Base-by-base conservation (phyloP, 1,140 invertebrate genomes). In the Drosophila watanabei region DNA sequence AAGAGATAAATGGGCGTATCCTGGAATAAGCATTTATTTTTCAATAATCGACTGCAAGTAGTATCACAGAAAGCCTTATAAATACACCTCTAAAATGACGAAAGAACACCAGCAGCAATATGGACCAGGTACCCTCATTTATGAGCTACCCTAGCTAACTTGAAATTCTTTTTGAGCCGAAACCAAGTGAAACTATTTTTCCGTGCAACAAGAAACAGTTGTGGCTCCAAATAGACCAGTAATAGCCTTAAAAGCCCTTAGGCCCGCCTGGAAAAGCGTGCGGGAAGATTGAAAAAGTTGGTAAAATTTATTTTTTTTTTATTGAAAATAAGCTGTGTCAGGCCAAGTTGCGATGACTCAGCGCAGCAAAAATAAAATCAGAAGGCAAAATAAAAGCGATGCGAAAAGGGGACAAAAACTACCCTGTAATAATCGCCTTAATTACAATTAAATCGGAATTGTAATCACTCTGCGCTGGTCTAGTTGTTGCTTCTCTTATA, bases 381-480 rank as follows among this genome's bases (percentile, higher is more conserved):
- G 10, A 49, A 33, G 11, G n/a, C 30, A 5, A 13, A 30, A 30
- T 37, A 32, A 20, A 10, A 20, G 18, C 28, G n/a, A 35, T 11
- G n/a, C 45, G n/a, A n/a, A 37, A 45, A 24, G 14, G 10, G 20
- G 24, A 35, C 11, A 48, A 77, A 60, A 54, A 16, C 45, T 35
- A 49, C 43, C 45, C 39, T 39, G 59, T 73, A 85, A 80, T 85
- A 85, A 85, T 85, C 82, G 64, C 73, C 79, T 85, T 85, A 85
- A 78, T 80, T 78, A 78, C 77, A 85, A 80, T 80, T 85, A 81
- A 85, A 85, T 60, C 72, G 64, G 72, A 60, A 70, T 69, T 69
- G 69, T 75, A 85, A 85, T 80, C 59, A 73, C 60, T 80, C 71
- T 49, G 65, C 28, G 43, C 66, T 56, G 51, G 45, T 59, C 56